Evolutionary conservation across 2,797 vertebrate species (phyloP).

Genomic region (Eptatretus atami): DNA sequence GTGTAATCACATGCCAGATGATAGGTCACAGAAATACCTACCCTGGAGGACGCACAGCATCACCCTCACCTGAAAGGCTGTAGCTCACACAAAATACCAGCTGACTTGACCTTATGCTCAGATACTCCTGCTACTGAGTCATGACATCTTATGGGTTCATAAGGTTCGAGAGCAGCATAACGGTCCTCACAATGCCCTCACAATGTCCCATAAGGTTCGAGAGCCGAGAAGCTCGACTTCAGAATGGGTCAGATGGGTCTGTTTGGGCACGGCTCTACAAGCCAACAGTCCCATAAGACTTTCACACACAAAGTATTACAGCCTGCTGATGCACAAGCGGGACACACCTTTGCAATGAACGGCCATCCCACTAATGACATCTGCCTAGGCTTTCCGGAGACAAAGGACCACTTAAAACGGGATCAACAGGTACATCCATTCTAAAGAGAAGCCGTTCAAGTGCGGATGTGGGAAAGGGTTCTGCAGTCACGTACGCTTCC

Average conservation of each 20-base stretch:
- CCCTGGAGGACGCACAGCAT: too few species aligned
- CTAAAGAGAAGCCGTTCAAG: conserved; percentile 99
- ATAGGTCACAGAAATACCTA: too few species aligned
- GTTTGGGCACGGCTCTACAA: not conserved
- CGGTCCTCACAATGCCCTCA: conserved; percentile 6
- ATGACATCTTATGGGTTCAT: conserved; percentile 6
- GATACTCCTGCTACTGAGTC: conserved; percentile 7
- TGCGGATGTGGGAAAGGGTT: conserved; percentile 98
- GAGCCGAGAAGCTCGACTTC: conserved; percentile 5
- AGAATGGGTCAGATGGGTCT: not conserved
- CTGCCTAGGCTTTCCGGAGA: conserved; percentile 83
- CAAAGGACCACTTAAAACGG: conserved; percentile 85
- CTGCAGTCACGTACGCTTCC: conserved; percentile 87
- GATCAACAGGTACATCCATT: conserved; percentile 99
- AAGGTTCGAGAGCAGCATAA: conserved; percentile 8
- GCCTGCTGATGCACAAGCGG: too few species aligned
- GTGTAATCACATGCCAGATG: too few species aligned
- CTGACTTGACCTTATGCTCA: conserved; percentile 6
- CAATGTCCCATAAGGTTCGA: too few species aligned
- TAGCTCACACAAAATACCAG: conserved; percentile 4
- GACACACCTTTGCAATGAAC: conserved; percentile 86
- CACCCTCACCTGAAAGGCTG: not conserved
- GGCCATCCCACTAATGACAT: conserved; percentile 93
- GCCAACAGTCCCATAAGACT: not conserved
- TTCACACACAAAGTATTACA: too few species aligned